A percentile compares a stretch with the other conserved stretches of the same genome.
phyloP scores from a whole-genome alignment of 2,888 invertebrate genomes.

The Erannis defoliaria region DNA sequence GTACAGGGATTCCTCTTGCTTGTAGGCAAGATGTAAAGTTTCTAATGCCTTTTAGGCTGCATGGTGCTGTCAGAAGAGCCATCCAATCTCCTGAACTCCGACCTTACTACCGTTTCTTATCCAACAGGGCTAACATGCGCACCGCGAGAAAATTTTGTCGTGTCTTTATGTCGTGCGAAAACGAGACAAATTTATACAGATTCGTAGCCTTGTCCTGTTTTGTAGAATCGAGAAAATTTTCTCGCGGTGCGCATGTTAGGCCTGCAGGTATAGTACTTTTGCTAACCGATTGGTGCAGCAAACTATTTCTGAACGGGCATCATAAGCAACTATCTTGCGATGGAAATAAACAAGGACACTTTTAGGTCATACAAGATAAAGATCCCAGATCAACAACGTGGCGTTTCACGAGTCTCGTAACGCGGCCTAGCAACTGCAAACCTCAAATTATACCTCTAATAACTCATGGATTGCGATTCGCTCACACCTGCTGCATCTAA shows the following conservation, averaged over 20 bases:
- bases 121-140: too few species aligned
- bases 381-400: conserved; percentile 12
- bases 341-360: background rate
- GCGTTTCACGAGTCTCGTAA: background rate
- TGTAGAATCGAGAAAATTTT: too few species aligned
- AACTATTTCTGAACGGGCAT: background rate
- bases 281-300: background rate
- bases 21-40: background rate
- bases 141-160: too few species aligned
- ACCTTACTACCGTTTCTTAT: too few species aligned
- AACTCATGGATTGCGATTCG: conserved; percentile 38
- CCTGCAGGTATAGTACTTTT: too few species aligned
- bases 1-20: background rate
- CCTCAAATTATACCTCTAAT: conserved; percentile 31
- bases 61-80: background rate
- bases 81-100: background rate
- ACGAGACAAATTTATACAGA: too few species aligned
- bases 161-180: too few species aligned
- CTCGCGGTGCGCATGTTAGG: too few species aligned
- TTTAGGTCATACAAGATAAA: background rate
- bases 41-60: background rate
- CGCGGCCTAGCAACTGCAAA: conserved; percentile 45
- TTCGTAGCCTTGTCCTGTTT: too few species aligned
- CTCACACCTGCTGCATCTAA: conserved; percentile 46
- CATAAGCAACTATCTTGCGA: background rate